Evolutionary conservation across 2,888 invertebrate species (phyloP).

Genomic region (Sinopyrophorus schimmeli): DNA sequence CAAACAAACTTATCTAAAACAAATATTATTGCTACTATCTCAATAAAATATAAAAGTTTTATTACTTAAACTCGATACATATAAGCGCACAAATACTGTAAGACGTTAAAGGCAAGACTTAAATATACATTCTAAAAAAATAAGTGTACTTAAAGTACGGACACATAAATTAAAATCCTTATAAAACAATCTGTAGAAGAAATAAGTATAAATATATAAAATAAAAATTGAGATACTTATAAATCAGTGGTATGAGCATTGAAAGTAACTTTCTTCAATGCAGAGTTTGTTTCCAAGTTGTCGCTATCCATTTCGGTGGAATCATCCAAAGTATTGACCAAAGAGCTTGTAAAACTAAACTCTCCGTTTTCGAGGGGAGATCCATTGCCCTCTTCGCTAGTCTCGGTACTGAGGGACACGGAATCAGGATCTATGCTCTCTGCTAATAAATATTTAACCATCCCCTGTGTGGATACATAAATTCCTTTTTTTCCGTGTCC

Average conservation of each 20-base stretch:
- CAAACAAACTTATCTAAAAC: too few relatives aligned
- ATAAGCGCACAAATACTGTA: too few relatives aligned
- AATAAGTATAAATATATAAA: neutral
- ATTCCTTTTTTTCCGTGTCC: slow-evolving; percentile 54
- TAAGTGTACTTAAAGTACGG: too few relatives aligned
- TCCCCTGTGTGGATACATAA: slow-evolving; percentile 51
- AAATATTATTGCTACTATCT: too few relatives aligned
- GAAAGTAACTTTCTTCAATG: slow-evolving; percentile 16
- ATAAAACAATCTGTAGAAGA: too few relatives aligned
- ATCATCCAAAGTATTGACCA: slow-evolving; percentile 55
- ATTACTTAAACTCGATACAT: too few relatives aligned
- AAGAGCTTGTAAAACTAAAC: slow-evolving; percentile 63
- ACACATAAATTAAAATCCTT: too few relatives aligned
- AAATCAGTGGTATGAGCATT: slow-evolving; percentile 3
- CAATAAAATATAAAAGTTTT: too few relatives aligned
- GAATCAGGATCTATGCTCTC: slow-evolving; percentile 39
- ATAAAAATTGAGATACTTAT: slow-evolving; percentile 2
- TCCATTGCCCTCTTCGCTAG: slow-evolving; percentile 34
- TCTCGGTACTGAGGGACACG: slow-evolving; percentile 39
- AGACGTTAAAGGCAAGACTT: too few relatives aligned
- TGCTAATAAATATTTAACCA: slow-evolving; percentile 45
- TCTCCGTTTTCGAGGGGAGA: too few relatives aligned
- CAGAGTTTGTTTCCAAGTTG: neutral
- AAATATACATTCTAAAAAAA: too few relatives aligned
- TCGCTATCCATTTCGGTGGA: slow-evolving; percentile 5